Evolutionary conservation across 2,113 vertebrate species (phyloP).

Genomic region (Ramphastos sulfuratus): DNA sequence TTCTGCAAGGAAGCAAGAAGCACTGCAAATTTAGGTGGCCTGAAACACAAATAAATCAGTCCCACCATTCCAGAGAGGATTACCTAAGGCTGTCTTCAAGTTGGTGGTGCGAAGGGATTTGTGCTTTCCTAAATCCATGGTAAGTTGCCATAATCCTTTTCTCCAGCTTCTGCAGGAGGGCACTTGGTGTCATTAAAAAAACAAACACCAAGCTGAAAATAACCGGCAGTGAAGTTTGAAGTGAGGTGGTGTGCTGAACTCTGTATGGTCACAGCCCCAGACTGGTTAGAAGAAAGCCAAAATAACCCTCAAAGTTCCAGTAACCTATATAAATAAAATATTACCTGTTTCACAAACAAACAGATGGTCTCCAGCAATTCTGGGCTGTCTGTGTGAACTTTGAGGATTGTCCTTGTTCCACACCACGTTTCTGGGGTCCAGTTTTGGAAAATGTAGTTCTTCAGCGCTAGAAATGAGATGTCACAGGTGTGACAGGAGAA

Average conservation of each 20-base stretch:
- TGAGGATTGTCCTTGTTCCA: not conserved
- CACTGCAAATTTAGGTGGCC: not conserved
- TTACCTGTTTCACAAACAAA: not conserved
- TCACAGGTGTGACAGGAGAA: not conserved
- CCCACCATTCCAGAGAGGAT: not conserved
- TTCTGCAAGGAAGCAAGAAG: not conserved
- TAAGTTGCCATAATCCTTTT: constrained; percentile 20
- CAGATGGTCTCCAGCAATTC: not conserved
- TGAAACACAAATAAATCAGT: not conserved
- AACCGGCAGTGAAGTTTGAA: constrained; percentile 9
- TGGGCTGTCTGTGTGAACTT: not conserved
- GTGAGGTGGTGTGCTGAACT: not conserved
- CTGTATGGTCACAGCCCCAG: not conserved
- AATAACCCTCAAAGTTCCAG: not conserved
- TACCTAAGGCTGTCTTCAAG: not conserved
- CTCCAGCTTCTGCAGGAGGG: not conserved
- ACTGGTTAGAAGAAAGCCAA: not conserved
- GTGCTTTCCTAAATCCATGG: not conserved
- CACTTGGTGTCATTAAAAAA: not conserved
- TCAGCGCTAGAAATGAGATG: not conserved
- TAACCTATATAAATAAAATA: not conserved
- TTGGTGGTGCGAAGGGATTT: constrained; percentile 1
- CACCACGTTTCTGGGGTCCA: not conserved
- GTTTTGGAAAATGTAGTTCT: not conserved
- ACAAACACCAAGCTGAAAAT: not conserved